Percentiles rank a stretch among this genome's conserved stretches.
phyloP scores from a whole-genome alignment of 1,140 invertebrate species.

The Eueides isabella region DNA sequence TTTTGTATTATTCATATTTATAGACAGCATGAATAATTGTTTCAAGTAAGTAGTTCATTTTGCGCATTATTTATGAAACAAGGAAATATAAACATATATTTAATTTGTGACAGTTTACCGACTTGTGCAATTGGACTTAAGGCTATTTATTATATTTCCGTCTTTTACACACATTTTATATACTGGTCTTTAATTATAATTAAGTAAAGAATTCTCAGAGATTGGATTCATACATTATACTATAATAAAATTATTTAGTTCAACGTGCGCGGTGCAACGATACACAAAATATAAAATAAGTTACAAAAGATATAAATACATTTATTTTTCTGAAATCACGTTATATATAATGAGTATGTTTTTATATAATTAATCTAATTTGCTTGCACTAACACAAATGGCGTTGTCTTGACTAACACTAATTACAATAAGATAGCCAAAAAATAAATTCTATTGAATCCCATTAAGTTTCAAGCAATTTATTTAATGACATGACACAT shows the following conservation, averaged over 20 bases:
- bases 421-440: no score
- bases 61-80: constrained; percentile 30
- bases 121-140: constrained; percentile 31
- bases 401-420: no score
- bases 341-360: no score
- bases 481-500: no score
- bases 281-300: neutral
- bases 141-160: constrained; percentile 22
- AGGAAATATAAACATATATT: constrained; percentile 30
- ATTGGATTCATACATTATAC: neutral
- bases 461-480: no score
- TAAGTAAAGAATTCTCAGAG: constrained; percentile 1
- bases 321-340: no score
- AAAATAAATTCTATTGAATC: no score
- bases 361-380: no score
- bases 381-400: no score
- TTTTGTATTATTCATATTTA: neutral
- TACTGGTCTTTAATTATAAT: constrained; percentile 1
- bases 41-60: neutral
- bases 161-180: constrained; percentile 17
- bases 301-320: neutral
- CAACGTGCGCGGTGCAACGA: neutral
- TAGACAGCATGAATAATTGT: neutral
- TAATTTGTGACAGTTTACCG: constrained; percentile 10
- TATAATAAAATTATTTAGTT: neutral